Percentiles rank a stretch among this genome's conserved stretches.
phyloP scores from a whole-genome alignment of 2,888 invertebrate genomes.

The Hypsopygia costalis region DNA sequence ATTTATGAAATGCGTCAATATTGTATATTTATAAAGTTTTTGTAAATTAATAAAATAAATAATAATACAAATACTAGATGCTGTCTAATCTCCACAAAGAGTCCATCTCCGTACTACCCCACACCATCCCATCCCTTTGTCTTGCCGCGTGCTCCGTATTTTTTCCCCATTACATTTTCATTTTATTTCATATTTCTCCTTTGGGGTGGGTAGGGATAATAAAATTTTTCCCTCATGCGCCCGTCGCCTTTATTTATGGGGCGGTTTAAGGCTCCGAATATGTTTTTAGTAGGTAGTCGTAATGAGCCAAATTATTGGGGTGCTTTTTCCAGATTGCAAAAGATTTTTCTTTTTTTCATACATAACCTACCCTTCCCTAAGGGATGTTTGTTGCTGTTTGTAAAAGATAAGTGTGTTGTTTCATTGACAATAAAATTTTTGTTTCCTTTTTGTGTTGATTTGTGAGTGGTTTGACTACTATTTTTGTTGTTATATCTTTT shows the following conservation, averaged over 20 bases:
- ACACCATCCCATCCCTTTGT: constrained; percentile 63
- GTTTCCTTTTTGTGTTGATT: neutral
- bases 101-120: constrained; percentile 30
- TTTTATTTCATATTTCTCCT: constrained; percentile 80
- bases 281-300: constrained; percentile 73
- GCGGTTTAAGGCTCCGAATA: constrained; percentile 69
- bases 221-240: constrained; percentile 73
- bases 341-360: constrained; percentile 35
- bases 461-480: too few relatives aligned
- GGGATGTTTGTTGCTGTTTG: constrained; percentile 13
- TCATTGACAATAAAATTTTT: constrained; percentile 10
- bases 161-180: constrained; percentile 80
- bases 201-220: constrained; percentile 62
- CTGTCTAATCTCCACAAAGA: too few relatives aligned
- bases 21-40: too few relatives aligned
- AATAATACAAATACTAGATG: too few relatives aligned
- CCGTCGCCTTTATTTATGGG: constrained; percentile 74
- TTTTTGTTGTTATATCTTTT: too few relatives aligned
- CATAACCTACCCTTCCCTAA: constrained; percentile 13
- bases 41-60: too few relatives aligned
- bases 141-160: constrained; percentile 71
- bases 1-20: too few relatives aligned
- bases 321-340: constrained; percentile 60
- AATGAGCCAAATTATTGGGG: constrained; percentile 78
- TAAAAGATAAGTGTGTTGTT: constrained; percentile 9